These are phyloP conservation scores for Etia nguti DNA, from an alignment of 2,113 vertebrate species.

Conservation along the genomic window DNA sequence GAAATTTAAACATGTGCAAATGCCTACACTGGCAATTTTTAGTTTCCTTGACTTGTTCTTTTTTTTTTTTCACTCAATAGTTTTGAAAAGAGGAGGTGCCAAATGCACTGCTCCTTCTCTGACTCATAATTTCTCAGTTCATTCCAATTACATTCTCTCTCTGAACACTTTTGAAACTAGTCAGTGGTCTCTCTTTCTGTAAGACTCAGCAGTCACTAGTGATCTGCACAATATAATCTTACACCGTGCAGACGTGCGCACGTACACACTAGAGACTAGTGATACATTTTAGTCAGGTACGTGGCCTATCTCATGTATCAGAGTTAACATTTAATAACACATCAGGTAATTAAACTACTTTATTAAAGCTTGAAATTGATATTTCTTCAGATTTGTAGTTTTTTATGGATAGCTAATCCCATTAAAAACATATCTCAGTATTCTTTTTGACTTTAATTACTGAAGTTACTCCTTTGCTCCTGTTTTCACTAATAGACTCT, in stretches of 20 bases:
- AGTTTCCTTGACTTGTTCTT: neutral
- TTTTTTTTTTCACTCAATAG: neutral
- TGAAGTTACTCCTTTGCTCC: neutral
- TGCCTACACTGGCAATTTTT: neutral
- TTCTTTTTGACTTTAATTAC: neutral
- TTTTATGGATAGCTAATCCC: neutral
- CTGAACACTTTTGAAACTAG: neutral
- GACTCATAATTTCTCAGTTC: neutral
- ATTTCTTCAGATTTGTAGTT: neutral
- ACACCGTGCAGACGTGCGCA: neutral
- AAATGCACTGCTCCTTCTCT: neutral
- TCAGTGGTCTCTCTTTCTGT: neutral
- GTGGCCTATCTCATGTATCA: neutral
- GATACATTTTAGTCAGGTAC: neutral
- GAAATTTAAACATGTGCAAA: neutral
- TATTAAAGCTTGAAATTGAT: neutral
- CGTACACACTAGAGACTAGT: neutral
- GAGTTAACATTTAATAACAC: neutral
- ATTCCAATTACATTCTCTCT: neutral
- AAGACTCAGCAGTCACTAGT: slow-evolving; percentile 13
- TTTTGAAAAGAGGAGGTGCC: neutral
- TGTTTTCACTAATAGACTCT: neutral
- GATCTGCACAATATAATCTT: slow-evolving; percentile 25
- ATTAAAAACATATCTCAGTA: neutral
- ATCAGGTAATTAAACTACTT: neutral